Base-by-base conservation (phyloP, 2,113 vertebrate species). In the Nyctibius bracteatus region DNA sequence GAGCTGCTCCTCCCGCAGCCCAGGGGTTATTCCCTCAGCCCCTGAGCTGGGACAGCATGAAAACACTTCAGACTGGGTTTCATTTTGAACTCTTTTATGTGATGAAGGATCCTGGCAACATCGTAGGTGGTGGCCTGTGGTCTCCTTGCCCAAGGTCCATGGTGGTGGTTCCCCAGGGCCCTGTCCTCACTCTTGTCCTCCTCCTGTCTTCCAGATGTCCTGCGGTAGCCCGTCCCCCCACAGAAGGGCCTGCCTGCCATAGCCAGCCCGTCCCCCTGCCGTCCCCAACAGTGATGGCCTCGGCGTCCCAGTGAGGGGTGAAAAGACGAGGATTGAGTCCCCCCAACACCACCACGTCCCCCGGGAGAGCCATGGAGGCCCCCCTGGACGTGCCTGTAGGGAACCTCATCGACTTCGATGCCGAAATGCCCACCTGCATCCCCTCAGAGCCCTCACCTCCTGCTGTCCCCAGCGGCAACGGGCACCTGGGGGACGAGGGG, bases 341-440 rank as follows among this genome's bases (percentile, higher is more conserved):
- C 25, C 70, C 41, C 27, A 58, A 0, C 28, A 2, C 23, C 6
- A 0, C 54, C 88, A 27, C 59, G 0, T 23, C 52, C 59, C 33
- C 27, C 0, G 0, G 51, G 7, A 44, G 3, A 81, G 58, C 88
- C 83, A 99, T 99, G 99, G 99, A 99, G 89, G 67, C 96, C 43
- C 80, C 97, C 4, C 21, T 46, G 68, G 98, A 98, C 0, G 98
- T 98, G 28, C 98, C 98, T 0, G 98, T 99, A 39, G 98, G 98
- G 78, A 98, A 99, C 21, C 98, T 99, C 88, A 99, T 99, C 12
- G 98, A 99, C 96, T 98, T 99, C 3, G 99, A 98, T 35, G 22
- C 97, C 0, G 97, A 99, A 16, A 97, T 95, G 0, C 86, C 97
- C 0, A 1, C 97, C 30, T 78, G 97, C 11, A 49, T 86, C 12